Evolutionary conservation across 2,797 vertebrate genomes (phyloP).

Genomic region (Ctenopoma multispine): DNA sequence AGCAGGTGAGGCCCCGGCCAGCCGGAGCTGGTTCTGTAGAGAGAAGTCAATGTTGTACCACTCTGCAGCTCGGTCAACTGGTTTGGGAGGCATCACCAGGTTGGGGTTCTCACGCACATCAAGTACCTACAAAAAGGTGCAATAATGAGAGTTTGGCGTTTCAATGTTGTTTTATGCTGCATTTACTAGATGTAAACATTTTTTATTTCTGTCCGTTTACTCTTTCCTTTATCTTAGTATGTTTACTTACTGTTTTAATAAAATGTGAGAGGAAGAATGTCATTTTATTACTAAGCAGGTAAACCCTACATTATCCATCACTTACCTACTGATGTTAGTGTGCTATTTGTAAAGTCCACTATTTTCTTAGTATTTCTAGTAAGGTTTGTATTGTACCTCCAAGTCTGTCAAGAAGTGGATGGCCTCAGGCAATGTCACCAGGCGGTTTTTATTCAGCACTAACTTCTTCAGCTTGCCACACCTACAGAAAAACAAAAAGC

Average conservation of each 20-base stretch:
- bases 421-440: slow-evolving; percentile 95
- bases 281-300: neutral
- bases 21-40: slow-evolving; percentile 95
- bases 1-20: slow-evolving; percentile 95
- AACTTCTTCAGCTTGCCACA: slow-evolving; percentile 95
- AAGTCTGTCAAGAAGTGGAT: slow-evolving; percentile 93
- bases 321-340: neutral
- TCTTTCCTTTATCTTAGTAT: no score
- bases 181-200: neutral
- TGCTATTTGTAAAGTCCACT: neutral
- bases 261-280: no score
- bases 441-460: slow-evolving; percentile 96
- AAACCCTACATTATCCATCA: neutral
- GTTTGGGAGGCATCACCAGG: slow-evolving; percentile 98
- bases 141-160: neutral
- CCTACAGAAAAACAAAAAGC: slow-evolving; percentile 76
- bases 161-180: neutral
- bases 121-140: slow-evolving; percentile 83
- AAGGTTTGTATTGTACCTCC: slow-evolving; percentile 81
- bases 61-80: slow-evolving; percentile 88
- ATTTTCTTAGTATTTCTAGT: neutral
- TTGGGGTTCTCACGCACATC: slow-evolving; percentile 97
- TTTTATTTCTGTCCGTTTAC: neutral
- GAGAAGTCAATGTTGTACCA: slow-evolving; percentile 99
- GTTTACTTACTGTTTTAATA: no score